A percentile compares a stretch with the other conserved stretches of the same genome.
Conservation (phyloP, 2,113 vertebrate genomes). For the Mobula birostris region DNA sequence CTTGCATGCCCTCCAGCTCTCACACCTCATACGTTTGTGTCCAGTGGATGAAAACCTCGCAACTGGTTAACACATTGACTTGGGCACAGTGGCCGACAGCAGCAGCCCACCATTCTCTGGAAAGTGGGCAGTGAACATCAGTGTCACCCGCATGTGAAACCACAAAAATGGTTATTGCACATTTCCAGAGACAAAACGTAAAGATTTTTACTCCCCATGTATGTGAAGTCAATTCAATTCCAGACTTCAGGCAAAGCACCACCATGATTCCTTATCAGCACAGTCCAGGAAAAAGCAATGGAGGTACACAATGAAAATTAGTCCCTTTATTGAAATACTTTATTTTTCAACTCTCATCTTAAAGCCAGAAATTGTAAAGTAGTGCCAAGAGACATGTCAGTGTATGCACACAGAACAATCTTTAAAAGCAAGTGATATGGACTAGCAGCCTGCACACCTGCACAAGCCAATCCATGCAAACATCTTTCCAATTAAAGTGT, state of each 20-base stretch:
- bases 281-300: not conserved
- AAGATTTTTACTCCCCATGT: no score
- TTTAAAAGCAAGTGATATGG: slow-evolving; percentile 20
- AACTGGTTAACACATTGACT: not conserved
- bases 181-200: no score
- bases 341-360: slow-evolving; percentile 24
- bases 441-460: not conserved
- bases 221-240: no score
- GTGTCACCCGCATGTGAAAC: not conserved
- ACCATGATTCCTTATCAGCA: no score
- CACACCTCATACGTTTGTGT: no score
- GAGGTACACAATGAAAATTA: not conserved
- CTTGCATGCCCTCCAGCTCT: no score
- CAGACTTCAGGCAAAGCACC: no score
- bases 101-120: not conserved
- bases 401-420: slow-evolving; percentile 16
- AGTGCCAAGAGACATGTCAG: slow-evolving; percentile 29
- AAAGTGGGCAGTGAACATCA: not conserved
- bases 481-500: not conserved
- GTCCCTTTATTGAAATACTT: slow-evolving; percentile 27
- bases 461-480: not conserved
- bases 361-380: slow-evolving; percentile 31
- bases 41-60: not conserved
- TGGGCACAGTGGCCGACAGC: not conserved
- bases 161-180: not conserved